A percentile compares a stretch with the other conserved stretches of the same genome.
Conservation (phyloP, 2,113 vertebrate species). For the Chinchilla lanigera region DNA sequence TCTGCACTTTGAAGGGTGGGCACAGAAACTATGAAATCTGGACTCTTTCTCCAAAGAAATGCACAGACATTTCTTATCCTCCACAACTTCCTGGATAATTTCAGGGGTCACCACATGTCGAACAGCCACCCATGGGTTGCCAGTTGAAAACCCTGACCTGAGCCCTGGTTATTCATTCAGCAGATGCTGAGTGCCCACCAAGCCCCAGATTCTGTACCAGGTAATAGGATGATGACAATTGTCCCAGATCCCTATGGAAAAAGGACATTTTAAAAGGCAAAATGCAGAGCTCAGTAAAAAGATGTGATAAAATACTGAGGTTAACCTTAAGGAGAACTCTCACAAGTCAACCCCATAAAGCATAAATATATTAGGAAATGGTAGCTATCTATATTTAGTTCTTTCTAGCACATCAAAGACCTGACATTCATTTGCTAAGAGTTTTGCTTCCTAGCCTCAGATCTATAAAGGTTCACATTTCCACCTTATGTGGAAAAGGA, state of each 20-base stretch:
- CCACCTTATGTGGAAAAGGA: constrained; percentile 15
- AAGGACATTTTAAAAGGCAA: constrained; percentile 19
- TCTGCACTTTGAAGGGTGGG: background rate
- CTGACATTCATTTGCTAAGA: background rate
- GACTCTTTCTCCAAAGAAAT: background rate
- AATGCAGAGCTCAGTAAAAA: constrained; percentile 17
- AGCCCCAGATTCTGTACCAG: background rate
- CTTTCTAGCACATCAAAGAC: background rate
- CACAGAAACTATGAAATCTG: background rate
- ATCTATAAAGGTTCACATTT: constrained; percentile 46
- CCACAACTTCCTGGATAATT: background rate
- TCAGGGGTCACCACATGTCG: background rate
- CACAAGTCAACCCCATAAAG: constrained; percentile 5
- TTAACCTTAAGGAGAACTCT: constrained; percentile 33
- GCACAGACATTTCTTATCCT: background rate
- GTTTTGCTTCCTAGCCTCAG: constrained; percentile 1
- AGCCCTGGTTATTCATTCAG: background rate
- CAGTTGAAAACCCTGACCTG: background rate
- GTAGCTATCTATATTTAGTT: constrained; percentile 37
- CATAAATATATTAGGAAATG: background rate
- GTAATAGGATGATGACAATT: background rate
- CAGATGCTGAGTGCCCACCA: background rate
- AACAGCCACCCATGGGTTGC: background rate
- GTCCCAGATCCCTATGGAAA: background rate
- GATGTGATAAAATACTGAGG: constrained; percentile 40